Evolutionary conservation across 2,113 vertebrate species (phyloP).

Genomic region (Chamaetylas fuelleborni): DNA sequence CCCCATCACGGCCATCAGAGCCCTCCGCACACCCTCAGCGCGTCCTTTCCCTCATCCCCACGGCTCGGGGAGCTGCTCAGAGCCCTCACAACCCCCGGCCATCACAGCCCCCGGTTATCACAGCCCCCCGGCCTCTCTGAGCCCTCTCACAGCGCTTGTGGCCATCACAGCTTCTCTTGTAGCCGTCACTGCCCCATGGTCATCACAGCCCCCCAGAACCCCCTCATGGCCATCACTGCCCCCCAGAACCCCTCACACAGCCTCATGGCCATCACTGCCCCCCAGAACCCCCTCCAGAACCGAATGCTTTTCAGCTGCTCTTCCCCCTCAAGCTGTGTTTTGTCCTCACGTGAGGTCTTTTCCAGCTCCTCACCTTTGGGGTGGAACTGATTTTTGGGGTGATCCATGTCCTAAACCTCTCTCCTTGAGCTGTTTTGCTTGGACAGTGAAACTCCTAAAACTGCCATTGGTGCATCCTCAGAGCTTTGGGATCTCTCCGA

Average conservation of each 20-base stretch:
- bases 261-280: no score
- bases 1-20: no score
- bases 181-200: no score
- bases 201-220: background rate
- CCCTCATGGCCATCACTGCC: background rate
- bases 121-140: no score
- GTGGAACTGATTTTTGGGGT: background rate
- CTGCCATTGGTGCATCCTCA: background rate
- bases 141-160: no score
- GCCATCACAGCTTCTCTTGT: background rate
- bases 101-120: no score
- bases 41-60: no score
- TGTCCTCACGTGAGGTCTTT: background rate
- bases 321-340: background rate
- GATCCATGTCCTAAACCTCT: background rate
- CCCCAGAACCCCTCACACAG: background rate
- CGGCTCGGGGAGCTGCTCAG: no score
- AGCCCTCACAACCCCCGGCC: no score
- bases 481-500: background rate
- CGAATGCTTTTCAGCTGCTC: rapidly evolving
- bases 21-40: no score
- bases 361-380: background rate
- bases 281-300: background rate
- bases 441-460: background rate
- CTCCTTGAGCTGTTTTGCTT: background rate